Evolutionary conservation across 2,888 invertebrate species (phyloP).

Genomic region (Neuroscelio doddi): DNA sequence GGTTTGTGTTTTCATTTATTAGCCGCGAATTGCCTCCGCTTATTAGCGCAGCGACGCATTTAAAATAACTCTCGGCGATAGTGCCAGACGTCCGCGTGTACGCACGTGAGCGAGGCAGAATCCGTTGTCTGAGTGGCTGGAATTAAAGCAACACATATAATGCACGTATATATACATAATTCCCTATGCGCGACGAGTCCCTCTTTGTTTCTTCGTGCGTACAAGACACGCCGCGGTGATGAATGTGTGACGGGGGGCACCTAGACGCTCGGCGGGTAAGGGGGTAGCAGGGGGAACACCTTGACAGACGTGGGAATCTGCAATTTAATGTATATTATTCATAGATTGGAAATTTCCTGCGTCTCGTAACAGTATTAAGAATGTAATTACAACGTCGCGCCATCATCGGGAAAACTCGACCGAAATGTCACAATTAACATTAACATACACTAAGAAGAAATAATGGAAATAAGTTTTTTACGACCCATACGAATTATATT

Average conservation of each 20-base stretch:
- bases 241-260: slow-evolving; percentile 6
- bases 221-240: background rate
- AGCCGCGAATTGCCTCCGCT: slow-evolving; percentile 61
- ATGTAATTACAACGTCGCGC: background rate
- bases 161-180: slow-evolving; percentile 29
- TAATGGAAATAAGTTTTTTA: too few species aligned
- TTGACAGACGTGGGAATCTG: slow-evolving; percentile 40
- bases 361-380: background rate
- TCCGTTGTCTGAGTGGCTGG: slow-evolving; percentile 12
- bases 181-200: slow-evolving; percentile 17
- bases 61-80: slow-evolving; percentile 35
- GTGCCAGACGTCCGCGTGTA: slow-evolving; percentile 8
- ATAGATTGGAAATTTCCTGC: slow-evolving; percentile 29
- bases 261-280: background rate
- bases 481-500: too few species aligned
- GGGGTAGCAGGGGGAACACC: background rate
- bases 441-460: too few species aligned
- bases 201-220: slow-evolving; percentile 15
- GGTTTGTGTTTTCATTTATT: slow-evolving; percentile 64
- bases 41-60: slow-evolving; percentile 61
- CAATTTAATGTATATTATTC: slow-evolving; percentile 32
- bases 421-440: background rate
- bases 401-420: background rate
- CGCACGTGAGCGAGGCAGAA: slow-evolving; percentile 21
- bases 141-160: slow-evolving; percentile 14